A percentile compares a stretch with the other conserved stretches of the same genome.
phyloP scores from a whole-genome alignment of 2,797 vertebrate species.

The Lacerta agilis region DNA sequence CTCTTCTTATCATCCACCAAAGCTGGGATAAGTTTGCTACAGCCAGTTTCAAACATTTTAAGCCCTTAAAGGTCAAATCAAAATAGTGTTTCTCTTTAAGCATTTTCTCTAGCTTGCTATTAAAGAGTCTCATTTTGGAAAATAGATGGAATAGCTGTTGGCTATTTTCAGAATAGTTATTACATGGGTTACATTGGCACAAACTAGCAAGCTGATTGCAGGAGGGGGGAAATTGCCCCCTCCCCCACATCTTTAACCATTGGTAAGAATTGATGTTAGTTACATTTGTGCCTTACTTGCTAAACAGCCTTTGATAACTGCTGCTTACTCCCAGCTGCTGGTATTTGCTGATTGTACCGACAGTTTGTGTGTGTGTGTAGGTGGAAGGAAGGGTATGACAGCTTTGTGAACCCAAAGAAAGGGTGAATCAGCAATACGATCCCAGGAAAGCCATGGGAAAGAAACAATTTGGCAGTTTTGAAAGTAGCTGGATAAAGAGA shows the following conservation, averaged over 20 bases:
- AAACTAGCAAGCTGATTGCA: neutral
- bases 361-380: too few relatives aligned
- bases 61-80: slow-evolving; percentile 10
- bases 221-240: too few relatives aligned
- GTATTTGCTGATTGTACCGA: neutral
- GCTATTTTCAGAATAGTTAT: slow-evolving; percentile 18
- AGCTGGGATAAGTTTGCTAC: neutral
- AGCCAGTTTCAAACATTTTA: slow-evolving; percentile 27
- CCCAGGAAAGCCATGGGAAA: neutral
- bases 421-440: neutral
- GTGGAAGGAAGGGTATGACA: too few relatives aligned
- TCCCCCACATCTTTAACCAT: neutral
- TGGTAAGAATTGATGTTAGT: neutral
- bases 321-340: neutral
- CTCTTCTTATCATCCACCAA: neutral
- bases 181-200: neutral
- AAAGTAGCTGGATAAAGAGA: neutral
- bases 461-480: neutral
- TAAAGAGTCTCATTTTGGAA: neutral
- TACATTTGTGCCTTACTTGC: neutral
- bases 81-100: neutral
- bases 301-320: neutral
- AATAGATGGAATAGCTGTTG: neutral
- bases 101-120: neutral
- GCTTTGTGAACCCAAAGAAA: neutral